phyloP scores from a whole-genome alignment of 2,797 vertebrate genomes.

The Borostomias antarcticus region DNA sequence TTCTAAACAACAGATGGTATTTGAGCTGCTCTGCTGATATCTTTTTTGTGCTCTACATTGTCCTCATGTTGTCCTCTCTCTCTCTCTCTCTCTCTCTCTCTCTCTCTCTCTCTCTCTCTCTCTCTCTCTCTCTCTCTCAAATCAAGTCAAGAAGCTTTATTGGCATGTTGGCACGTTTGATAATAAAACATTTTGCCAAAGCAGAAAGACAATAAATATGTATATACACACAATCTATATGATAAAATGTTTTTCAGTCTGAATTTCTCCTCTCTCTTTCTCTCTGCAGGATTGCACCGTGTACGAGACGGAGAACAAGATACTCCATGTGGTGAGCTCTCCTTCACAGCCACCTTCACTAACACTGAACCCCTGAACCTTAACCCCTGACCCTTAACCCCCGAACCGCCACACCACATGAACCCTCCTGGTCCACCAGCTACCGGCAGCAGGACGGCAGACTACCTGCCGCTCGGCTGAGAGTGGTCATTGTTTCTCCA shows the following conservation, averaged over 20 bases:
- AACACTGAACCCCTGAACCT: neutral
- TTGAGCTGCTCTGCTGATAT: constrained; percentile 39
- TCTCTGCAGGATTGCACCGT: constrained; percentile 86
- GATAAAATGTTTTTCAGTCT: too few relatives aligned
- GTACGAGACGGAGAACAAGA: constrained; percentile 93
- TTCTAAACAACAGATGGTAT: constrained; percentile 32
- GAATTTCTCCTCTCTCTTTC: constrained; percentile 36
- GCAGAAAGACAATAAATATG: too few relatives aligned
- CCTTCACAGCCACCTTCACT: neutral
- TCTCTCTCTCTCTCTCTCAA: constrained; percentile 24
- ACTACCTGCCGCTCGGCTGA: too few relatives aligned
- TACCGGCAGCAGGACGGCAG: too few relatives aligned
- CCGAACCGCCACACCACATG: neutral
- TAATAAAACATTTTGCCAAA: too few relatives aligned
- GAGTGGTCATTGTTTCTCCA: neutral
- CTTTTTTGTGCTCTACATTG: neutral
- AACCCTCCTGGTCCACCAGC: neutral
- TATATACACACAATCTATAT: too few relatives aligned
- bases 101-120: constrained; percentile 23
- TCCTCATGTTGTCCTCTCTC: constrained; percentile 15
- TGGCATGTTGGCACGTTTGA: too few relatives aligned
- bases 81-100: constrained; percentile 11
- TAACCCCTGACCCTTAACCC: neutral
- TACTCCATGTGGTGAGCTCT: constrained; percentile 91
- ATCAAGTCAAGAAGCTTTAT: too few relatives aligned